Evolutionary conservation across 2,797 vertebrate species (phyloP), one percentile per base, ranked within the genome.

Genomic region (Xiphorhynchus erythropygius): DNA sequence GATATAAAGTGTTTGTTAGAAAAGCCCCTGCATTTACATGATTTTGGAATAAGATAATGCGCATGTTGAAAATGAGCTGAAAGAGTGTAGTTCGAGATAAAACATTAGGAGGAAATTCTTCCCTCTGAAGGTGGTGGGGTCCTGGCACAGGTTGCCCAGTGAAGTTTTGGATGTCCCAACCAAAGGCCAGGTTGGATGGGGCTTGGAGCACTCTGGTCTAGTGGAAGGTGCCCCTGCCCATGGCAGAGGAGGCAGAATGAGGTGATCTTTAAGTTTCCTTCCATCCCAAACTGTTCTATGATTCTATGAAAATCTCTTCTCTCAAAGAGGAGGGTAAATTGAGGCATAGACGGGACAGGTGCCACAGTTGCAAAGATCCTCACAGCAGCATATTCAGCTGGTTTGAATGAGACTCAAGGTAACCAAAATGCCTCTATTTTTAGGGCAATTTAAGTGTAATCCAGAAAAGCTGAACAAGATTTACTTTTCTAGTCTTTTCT

Each of bases 11-110:
- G 5, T 22, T 84, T 70, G 2, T 17, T 67, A 32, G 30, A 69
- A 90, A 76, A 14, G 0, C 0, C 1, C 4, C 10, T 41, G 16
- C 24, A 41, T 47, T 13, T 46, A 25, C 7, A 16, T 13, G 2
- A 55, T 56, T 52, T 64, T 24, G 7, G 18, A 8, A 18, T 41
- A 60, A 81, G 3, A 27, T n/a, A n/a, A 42, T 18, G 2, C 3
- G 73, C 13, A 14, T 18, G 2, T 39, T 46, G 37, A 65, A 91
- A 84, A 56, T 19, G 18, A 65, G 15, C 25, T 71, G 33, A 65
- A 47, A 65, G 11, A 52, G 5, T 9, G 13, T 11, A 27, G 28
- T 12, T 41, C n/a, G 35, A 47, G 18, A 23, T 27, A 10, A 33
- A 6, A 2, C 19, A 71, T 71, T 17, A 32, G 21, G 33, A 59